These are phyloP conservation scores for Gasterosteus nipponicus DNA, from an alignment of 2,113 vertebrate species.

Conservation along the genomic window DNA sequence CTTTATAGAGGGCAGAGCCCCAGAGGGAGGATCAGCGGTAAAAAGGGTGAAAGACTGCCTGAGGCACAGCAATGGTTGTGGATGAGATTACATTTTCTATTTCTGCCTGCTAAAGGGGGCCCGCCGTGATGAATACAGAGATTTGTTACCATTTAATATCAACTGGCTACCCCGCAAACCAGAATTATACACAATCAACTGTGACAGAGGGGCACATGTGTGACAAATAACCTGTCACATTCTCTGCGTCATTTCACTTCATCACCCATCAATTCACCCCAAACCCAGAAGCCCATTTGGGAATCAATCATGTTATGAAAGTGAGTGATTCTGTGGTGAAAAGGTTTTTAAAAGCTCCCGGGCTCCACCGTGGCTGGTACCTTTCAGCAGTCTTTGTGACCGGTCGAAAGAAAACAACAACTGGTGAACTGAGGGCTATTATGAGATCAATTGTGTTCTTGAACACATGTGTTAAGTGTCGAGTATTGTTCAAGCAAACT, in stretches of 20 bases:
- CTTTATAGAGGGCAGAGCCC: slow-evolving; percentile 72
- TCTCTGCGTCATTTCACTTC: slow-evolving; percentile 71
- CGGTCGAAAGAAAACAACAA: background rate
- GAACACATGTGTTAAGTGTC: slow-evolving; percentile 32
- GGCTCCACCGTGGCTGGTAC: slow-evolving; percentile 1
- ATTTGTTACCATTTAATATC: slow-evolving; percentile 81
- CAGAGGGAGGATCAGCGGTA: slow-evolving; percentile 78
- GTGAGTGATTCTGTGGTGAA: slow-evolving; percentile 58
- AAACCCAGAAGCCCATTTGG: slow-evolving; percentile 65
- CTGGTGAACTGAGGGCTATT: slow-evolving; percentile 18
- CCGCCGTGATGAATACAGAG: slow-evolving; percentile 76
- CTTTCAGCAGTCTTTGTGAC: background rate
- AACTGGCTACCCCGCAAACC: slow-evolving; percentile 76
- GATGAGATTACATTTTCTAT: slow-evolving; percentile 82
- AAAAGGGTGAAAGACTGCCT: slow-evolving; percentile 79
- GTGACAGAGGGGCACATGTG: slow-evolving; percentile 66
- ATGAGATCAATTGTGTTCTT: slow-evolving; percentile 48
- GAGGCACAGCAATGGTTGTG: slow-evolving; percentile 71
- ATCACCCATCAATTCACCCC: slow-evolving; percentile 75
- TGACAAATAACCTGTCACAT: slow-evolving; percentile 78
- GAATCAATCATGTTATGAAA: slow-evolving; percentile 76
- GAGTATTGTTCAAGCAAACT: slow-evolving; percentile 56
- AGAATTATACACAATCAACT: slow-evolving; percentile 80
- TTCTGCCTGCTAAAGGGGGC: slow-evolving; percentile 69
- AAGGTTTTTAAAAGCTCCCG: slow-evolving; percentile 50